These are phyloP conservation scores for Phylloscopus collybita DNA, from an alignment of 2,797 vertebrate genomes.

Conservation along the genomic window DNA sequence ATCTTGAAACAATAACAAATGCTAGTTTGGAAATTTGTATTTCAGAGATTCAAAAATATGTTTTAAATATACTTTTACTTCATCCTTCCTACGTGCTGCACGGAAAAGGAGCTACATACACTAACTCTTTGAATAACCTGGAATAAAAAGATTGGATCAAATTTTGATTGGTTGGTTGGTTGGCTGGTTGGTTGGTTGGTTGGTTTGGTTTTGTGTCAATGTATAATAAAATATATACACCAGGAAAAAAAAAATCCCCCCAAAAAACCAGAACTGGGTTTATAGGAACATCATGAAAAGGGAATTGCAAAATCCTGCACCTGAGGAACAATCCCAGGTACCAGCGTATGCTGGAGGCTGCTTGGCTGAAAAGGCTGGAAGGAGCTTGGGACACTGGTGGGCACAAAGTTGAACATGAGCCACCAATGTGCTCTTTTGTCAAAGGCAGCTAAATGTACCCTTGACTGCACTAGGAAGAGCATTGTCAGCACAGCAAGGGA, in stretches of 20 bases:
- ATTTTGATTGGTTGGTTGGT: neutral
- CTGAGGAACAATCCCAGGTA: neutral
- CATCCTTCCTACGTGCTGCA: neutral
- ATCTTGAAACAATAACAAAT: neutral
- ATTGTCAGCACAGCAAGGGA: neutral
- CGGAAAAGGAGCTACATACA: neutral
- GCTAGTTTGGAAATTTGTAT: neutral
- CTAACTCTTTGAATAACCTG: neutral
- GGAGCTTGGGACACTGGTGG: neutral
- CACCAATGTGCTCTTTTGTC: neutral
- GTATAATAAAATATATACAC: neutral
- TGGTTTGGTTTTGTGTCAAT: neutral
- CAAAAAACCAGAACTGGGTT: neutral
- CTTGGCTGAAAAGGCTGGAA: neutral
- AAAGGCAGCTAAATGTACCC: neutral
- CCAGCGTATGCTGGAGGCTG: fast-evolving
- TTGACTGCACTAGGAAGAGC: neutral
- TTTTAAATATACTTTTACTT: neutral
- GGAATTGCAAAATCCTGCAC: neutral
- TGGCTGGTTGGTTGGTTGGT: neutral
- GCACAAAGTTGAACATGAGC: neutral
- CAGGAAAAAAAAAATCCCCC: neutral
- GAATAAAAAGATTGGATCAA: neutral
- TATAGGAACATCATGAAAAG: fast-evolving
- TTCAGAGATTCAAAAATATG: neutral